phyloP scores from a whole-genome alignment of 2,797 vertebrate genomes.

The Tachyglossus aculeatus region DNA sequence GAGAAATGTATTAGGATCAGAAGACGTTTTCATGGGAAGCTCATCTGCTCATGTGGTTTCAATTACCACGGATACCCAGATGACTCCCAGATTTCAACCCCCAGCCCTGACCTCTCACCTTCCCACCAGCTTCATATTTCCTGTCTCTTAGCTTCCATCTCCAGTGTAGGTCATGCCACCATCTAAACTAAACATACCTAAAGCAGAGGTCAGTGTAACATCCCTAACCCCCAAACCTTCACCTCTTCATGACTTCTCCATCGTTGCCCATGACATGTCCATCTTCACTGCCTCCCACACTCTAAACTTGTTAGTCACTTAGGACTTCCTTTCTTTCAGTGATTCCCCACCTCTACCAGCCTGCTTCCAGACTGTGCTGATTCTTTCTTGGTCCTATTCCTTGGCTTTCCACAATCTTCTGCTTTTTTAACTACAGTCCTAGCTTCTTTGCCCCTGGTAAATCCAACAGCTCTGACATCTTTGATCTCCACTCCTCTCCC shows the following conservation, averaged over 20 bases:
- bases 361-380: too few relatives aligned
- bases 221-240: not conserved
- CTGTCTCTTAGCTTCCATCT: slow-evolving; percentile 63
- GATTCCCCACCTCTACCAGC: too few relatives aligned
- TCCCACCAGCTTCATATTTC: slow-evolving; percentile 58
- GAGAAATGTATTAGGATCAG: too few relatives aligned
- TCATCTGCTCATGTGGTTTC: slow-evolving; percentile 54
- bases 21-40: slow-evolving; percentile 25
- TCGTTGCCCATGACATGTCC: slow-evolving; percentile 41
- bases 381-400: too few relatives aligned
- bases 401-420: too few relatives aligned
- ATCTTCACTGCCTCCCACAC: too few relatives aligned
- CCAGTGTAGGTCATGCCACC: slow-evolving; percentile 66
- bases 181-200: slow-evolving; percentile 68
- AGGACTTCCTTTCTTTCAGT: too few relatives aligned
- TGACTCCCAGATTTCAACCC: slow-evolving; percentile 53
- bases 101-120: slow-evolving; percentile 62
- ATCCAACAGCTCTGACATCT: too few relatives aligned
- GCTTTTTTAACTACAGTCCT: too few relatives aligned
- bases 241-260: slow-evolving; percentile 16
- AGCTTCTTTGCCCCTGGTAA: too few relatives aligned
- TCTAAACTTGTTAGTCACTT: too few relatives aligned
- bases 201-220: slow-evolving; percentile 55
- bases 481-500: too few relatives aligned
- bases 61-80: slow-evolving; percentile 61